Evolutionary conservation across 2,888 invertebrate genomes (phyloP), one percentile per base, ranked within the genome.

Genomic region (Carabus problematicus): DNA sequence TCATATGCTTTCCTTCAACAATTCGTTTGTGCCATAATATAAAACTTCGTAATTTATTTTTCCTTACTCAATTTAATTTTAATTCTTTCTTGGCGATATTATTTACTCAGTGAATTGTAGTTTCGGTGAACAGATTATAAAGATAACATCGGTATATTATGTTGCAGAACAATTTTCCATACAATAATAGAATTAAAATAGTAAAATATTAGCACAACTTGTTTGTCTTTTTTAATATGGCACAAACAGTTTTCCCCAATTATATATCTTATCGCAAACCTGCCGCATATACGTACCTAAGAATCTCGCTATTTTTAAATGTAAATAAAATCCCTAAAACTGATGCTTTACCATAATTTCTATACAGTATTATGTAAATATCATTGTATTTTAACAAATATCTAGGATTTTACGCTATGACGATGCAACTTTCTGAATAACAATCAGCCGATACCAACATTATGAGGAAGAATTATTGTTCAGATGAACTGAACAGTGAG

Each of bases 231-330:
- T 29, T 3, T 29, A 29, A 29, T 29, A 45, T 60, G 60, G 19
- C 45, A 18, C 19, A 60, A 55, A 55, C 29, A n/a, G 8, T 55
- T 55, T 19, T n/a, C n/a, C 29, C 55, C 55, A 19, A 11, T 55
- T 11, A 55, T n/a, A 42, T 16, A 42, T 18, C 16, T 75, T 69
- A 75, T 75, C 78, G 73, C 77, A 71, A 78, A 78, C 79, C 77
- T 78, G 78, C 79, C 79, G 78, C 74, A 77, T 77, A 79, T 78
- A 79, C 79, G 78, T 79, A 79, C 77, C 76, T 66, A 56, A 41
- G 70, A 71, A 71, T 72, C 67, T 70, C 72, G 76, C 77, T 77
- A 76, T 77, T 75, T 77, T 76, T 77, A 73, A 74, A 75, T 78
- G 77, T 79, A 77, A 72, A 75, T 76, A 74, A 72, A 73, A 39